Evolutionary conservation across 2,797 vertebrate species (phyloP).

Genomic region (Threskiornis aethiopicus): DNA sequence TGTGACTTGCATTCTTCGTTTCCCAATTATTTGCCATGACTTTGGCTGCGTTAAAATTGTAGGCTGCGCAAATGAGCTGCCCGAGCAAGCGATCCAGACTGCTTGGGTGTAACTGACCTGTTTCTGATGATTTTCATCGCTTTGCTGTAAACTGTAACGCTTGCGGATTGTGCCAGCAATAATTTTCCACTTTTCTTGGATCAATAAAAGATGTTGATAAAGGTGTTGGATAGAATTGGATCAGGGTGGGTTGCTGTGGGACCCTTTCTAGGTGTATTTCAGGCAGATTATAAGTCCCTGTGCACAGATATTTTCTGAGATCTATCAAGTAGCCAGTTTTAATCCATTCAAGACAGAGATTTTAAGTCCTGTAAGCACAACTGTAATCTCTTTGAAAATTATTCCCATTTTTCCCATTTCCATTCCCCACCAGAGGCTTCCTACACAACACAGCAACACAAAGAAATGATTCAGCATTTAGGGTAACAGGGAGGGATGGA

Average conservation of each 20-base stretch:
- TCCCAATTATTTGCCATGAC: background rate
- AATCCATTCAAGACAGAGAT: background rate
- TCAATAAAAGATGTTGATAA: background rate
- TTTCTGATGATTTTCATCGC: background rate
- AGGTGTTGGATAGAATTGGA: background rate
- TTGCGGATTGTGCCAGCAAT: background rate
- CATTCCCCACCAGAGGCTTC: background rate
- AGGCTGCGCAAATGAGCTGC: background rate
- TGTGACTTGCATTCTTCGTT: background rate
- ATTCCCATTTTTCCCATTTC: background rate
- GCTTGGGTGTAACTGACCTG: background rate
- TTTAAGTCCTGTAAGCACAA: background rate
- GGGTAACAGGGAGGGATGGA: background rate
- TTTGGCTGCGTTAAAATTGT: background rate
- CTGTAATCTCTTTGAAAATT: background rate
- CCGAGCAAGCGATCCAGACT: background rate
- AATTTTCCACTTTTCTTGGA: background rate
- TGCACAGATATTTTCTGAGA: background rate
- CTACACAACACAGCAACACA: background rate
- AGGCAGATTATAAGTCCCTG: background rate
- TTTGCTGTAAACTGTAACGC: background rate
- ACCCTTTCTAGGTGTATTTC: background rate
- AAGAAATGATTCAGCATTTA: background rate
- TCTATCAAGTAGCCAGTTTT: background rate
- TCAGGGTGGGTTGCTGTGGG: background rate